These are phyloP conservation scores for Nematostella vectensis DNA, from an alignment of 92 coral and sea anemone genomes.

Conservation along the genomic window DNA sequence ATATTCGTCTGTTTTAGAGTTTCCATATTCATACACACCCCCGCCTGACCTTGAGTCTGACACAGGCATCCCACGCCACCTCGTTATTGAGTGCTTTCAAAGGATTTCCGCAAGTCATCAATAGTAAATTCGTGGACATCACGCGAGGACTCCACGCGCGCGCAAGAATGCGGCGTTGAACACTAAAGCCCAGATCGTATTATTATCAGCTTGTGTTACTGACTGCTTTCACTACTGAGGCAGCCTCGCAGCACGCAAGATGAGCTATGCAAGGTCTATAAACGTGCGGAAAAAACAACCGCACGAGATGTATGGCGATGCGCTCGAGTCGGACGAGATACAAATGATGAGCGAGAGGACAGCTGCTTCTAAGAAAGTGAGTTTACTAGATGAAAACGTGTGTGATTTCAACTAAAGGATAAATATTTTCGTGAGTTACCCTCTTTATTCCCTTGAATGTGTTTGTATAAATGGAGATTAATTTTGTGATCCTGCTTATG, in stretches of 20 bases:
- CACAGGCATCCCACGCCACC: no score
- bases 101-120: background rate
- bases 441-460: no score
- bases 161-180: slow-evolving; percentile 1
- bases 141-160: slow-evolving; percentile 5
- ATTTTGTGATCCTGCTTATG: no score
- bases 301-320: slow-evolving; percentile 22
- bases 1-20: no score
- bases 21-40: no score
- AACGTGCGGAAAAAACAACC: slow-evolving; percentile 7
- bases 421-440: no score
- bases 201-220: no score
- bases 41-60: no score
- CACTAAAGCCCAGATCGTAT: background rate
- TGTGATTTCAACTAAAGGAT: background rate
- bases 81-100: no score
- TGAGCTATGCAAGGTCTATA: slow-evolving; percentile 12
- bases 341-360: slow-evolving; percentile 48
- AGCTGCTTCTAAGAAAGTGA: slow-evolving; percentile 67
- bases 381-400: no score
- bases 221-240: no score
- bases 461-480: no score
- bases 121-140: background rate
- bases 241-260: slow-evolving; percentile 16
- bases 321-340: slow-evolving; percentile 50